Percentiles rank a stretch among this genome's conserved stretches.
These are phyloP conservation scores for Heterohyrax brucei DNA, from an alignment of 2,797 vertebrate species.

Conservation along the genomic window DNA sequence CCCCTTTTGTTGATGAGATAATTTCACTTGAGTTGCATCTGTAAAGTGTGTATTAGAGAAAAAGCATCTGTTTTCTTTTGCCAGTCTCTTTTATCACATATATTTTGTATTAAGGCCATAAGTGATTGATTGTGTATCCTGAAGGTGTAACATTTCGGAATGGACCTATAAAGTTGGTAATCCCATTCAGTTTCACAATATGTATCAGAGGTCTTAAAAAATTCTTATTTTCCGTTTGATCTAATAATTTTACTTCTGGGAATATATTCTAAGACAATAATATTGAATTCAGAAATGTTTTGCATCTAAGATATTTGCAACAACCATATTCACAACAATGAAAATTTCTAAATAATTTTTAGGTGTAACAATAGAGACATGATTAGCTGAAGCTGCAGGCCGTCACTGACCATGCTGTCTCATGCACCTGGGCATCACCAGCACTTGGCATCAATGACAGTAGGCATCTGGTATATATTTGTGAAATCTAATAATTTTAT, in stretches of 20 bases:
- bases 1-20: slow-evolving; percentile 14
- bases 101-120: slow-evolving; percentile 54
- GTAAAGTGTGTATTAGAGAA: neutral
- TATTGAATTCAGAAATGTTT: neutral
- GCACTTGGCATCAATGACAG: too few relatives aligned
- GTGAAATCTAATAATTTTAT: neutral
- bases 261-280: neutral
- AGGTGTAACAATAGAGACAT: neutral
- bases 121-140: slow-evolving; percentile 32
- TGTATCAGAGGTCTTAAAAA: slow-evolving; percentile 37
- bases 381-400: neutral
- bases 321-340: neutral
- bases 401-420: neutral
- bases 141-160: slow-evolving; percentile 40
- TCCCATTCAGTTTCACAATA: slow-evolving; percentile 48
- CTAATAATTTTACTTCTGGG: slow-evolving; percentile 1
- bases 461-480: neutral
- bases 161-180: slow-evolving; percentile 33
- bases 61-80: neutral
- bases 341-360: slow-evolving; percentile 7
- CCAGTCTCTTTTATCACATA: slow-evolving; percentile 18
- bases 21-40: neutral
- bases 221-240: slow-evolving; percentile 28
- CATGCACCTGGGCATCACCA: neutral
- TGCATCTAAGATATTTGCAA: neutral